These are phyloP conservation scores for Lepidocyrtinus sp. DNA, from an alignment of 2,888 invertebrate species.

Conservation along the genomic window DNA sequence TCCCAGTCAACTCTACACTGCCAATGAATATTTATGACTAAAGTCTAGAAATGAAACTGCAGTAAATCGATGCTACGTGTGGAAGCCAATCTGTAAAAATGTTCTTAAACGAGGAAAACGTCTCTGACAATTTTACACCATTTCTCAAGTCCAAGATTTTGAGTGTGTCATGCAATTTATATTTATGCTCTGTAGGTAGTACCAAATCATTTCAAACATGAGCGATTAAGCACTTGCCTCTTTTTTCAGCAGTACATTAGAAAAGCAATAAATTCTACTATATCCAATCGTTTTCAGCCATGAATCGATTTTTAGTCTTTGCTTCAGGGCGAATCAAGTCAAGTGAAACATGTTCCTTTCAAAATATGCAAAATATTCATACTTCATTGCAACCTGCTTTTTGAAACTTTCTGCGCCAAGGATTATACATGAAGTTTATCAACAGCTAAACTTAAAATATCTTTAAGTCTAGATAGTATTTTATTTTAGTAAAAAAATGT, in stretches of 20 bases:
- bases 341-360: constrained; percentile 37
- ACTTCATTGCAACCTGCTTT: background rate
- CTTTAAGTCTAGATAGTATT: background rate
- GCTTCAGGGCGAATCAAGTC: constrained; percentile 21
- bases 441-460: background rate
- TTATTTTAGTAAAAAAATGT: background rate
- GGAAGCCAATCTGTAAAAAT: background rate
- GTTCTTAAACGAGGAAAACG: background rate
- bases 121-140: background rate
- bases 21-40: background rate
- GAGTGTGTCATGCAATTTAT: background rate
- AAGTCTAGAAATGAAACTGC: background rate
- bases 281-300: constrained; percentile 17
- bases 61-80: background rate
- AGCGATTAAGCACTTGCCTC: background rate
- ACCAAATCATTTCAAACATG: too few species aligned
- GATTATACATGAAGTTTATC: background rate
- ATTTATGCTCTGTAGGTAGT: constrained; percentile 1
- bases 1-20: background rate
- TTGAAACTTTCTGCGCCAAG: background rate
- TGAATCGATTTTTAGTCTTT: constrained; percentile 35
- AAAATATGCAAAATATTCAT: too few species aligned
- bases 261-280: background rate
- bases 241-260: background rate
- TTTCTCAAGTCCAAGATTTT: too few species aligned